Evolutionary conservation across 2,888 invertebrate species (phyloP), one percentile per base, ranked within the genome.

Genomic region (Drosophila recens): DNA sequence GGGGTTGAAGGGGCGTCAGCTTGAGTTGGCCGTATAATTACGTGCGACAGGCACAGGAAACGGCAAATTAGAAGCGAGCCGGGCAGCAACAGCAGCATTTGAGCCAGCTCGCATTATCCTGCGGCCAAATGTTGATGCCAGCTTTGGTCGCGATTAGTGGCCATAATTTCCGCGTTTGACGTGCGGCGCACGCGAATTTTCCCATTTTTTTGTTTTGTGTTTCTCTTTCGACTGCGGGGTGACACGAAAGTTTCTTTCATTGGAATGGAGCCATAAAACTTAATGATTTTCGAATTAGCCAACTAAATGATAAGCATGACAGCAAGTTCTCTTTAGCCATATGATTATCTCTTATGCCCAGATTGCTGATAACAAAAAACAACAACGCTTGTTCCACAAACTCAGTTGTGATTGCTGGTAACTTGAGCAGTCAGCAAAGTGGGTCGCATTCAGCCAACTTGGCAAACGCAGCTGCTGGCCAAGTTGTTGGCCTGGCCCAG

Each of bases 281-380:
- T 69, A 68, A 88, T 79, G 87, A 74, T 88, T 79, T 80, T 79
- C 83, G 54, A 90, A 82, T 90, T 88, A 72, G 82, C 64, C 63
- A 65, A 30, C 57, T 46, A 42, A 42, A 48, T 72, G 87, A 89
- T 82, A 75, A 73, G 69, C 43, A 62, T 23, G 27, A 54, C 38
- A 63, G 17, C 27, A 49, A 63, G 61, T 38, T 40, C 49, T 67
- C 67, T 62, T 77, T 66, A 30, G 15, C 42, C 33, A 49, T 64
- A 54, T 59, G 40, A 80, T 80, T 82, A 73, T 54, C 57, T 63
- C 49, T 38, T 59, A 63, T 43, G 33, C 56, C 36, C 23, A 62
- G 66, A 61, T 63, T 23, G 49, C 10, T 66, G 70, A 52, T 72
- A 53, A 27, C 59, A 46, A 38, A 45, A 30, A 30, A 30, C 30